A percentile compares a stretch with the other conserved stretches of the same genome.
These are phyloP conservation scores for Drosophila santomea DNA, from an alignment of 1,140 invertebrate species.

Conservation along the genomic window DNA sequence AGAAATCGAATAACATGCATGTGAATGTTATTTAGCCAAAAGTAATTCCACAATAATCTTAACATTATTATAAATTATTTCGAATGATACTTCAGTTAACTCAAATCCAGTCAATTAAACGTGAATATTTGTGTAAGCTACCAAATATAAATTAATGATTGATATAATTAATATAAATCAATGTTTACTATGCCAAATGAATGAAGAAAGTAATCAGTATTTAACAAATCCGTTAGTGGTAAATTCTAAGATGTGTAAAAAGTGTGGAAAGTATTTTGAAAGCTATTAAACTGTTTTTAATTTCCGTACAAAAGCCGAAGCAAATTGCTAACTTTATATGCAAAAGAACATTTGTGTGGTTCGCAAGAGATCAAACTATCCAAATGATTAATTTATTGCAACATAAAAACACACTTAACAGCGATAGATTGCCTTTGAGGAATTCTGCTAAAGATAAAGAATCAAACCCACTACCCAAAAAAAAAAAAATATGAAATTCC, in stretches of 20 bases:
- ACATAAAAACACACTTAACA: slow-evolving; percentile 33
- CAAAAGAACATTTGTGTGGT: not conserved
- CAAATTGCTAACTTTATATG: slow-evolving; percentile 5
- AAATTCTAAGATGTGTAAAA: too few species aligned
- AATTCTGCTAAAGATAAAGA: not conserved
- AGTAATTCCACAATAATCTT: too few species aligned
- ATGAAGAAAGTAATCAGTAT: not conserved
- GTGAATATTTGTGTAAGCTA: not conserved
- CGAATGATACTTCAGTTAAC: not conserved
- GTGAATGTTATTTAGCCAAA: too few species aligned
- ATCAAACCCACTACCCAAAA: not conserved
- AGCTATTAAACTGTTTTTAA: not conserved
- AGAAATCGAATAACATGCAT: not conserved
- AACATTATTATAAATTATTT: not conserved
- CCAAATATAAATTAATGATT: not conserved
- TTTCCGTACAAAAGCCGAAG: not conserved
- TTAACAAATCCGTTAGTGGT: not conserved
- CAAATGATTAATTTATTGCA: slow-evolving; percentile 33
- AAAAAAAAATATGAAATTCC: not conserved
- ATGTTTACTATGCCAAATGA: too few species aligned
- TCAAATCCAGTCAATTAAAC: not conserved
- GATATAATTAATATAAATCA: too few species aligned
- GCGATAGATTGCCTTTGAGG: not conserved
- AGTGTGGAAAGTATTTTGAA: not conserved
- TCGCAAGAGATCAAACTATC: slow-evolving; percentile 9